Base-by-base conservation (phyloP, 2,888 invertebrate species). In the Omphaloscelis lunosa region DNA sequence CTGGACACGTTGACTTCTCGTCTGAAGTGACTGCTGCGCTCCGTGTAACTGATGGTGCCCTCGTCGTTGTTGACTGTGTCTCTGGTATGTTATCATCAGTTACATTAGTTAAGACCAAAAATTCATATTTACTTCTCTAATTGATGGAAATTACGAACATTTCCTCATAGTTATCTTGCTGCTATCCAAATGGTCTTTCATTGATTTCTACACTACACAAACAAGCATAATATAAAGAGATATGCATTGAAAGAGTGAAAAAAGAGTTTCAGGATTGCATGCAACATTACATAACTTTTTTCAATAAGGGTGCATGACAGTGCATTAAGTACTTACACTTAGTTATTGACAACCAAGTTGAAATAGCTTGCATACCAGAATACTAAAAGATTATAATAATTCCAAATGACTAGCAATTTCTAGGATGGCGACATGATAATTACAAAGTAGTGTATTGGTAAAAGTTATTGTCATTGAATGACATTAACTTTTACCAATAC, bases 1-100 rank as follows among this genome's bases (percentile, higher is more conserved):
- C 99, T 89, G 99, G 99, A 88, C 99, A 99, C 98, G 99, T 99
- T 93, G 99, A 99, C 97, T 99, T 99, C 97, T 99, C 99, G 7
- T 99, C 99, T 87, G 99, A 99, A 97, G 99, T 99, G 89, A 99
- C 99, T 75, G 99, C 99, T 92, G 99, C 99, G 90, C 98, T 99
- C 87, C 99, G 99, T 97, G 99, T 99, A 70, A 99, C 99, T 93
- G 99, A 99, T 96, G 99, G 99, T 95, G 99, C 99, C 91, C 98
- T 99, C 82, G 99, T 99, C 75, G 99, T 99, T 71, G 99, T 99
- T 12, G 99, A 99, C 96, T 99, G 99, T 97, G 99, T 99, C 73
- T 99, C 99, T 91, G 99, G 99, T 99, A 95, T 93, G 97, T 95
- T 20, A 12, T 45, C 4, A 8, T 20, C 27, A 51, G 65, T 59